Base-by-base conservation (phyloP, 2,113 vertebrate species). In the Probosciger aterrimus region DNA sequence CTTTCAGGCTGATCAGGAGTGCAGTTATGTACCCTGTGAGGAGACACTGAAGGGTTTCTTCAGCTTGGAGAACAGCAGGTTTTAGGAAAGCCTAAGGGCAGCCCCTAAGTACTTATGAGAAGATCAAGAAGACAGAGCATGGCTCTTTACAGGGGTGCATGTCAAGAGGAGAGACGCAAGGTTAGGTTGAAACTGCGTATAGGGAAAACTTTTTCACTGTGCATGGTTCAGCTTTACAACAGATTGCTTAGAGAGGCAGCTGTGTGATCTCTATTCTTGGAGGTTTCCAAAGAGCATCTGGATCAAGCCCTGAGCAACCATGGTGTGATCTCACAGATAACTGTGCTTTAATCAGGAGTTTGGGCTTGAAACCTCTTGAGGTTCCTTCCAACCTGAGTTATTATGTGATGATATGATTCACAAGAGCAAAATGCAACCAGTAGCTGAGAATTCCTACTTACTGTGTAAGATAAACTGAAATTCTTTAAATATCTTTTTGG, bases 61-160 rank as follows among this genome's bases (percentile, higher is more conserved):
- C 7, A 62, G 10, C 11, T 28, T 62, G 35, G 37, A 18, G 30
- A 62, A 14, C 9, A 47, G 31, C 35, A 88, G n/a, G 24, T 5
- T 44, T 31, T 64, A n/a, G 18, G 39, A n/a, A 39, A 46, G 12
- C 17, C 11, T 9, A 22, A 55, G 52, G 52, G 67, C 35, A 74
- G 59, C 22, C 9, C 17, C 11, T 18, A 10, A 9, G 17, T 9
- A 2, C 17, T 22, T 44, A 1, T 3, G 24, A 57, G 52, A 31
- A 37, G 50, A 17, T 28, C 2, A 23, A 37, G 60, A 25, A 22
- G 25, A 2, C 14, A 41, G 5, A 68, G 25, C 15, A 2, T 0
- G 0, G 25, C 9, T 28, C 3, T n/a, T 22, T 13, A 18, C 14
- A 23, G 37, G 23, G 24, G 3, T 22, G 1, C 2, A 0, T 25